Evolutionary conservation across 2,113 vertebrate genomes (phyloP), one percentile per base, ranked within the genome.

Genomic region (Heteronetta atricapilla): DNA sequence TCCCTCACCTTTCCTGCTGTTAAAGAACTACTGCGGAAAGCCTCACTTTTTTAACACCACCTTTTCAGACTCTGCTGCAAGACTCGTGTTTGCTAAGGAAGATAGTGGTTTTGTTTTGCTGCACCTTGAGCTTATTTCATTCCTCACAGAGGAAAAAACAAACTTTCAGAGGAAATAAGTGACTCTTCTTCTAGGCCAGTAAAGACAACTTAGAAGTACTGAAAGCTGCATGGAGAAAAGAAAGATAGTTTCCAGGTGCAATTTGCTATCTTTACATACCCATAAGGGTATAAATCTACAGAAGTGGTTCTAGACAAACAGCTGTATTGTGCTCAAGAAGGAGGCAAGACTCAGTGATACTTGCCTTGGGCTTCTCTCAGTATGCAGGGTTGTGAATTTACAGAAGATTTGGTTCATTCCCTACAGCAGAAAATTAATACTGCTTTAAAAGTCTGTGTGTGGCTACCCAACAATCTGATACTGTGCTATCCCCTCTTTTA

Each of bases 81-180:
- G 26, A 55, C 23, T 14, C 15, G 20, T 46, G 34, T 25, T 36
- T n/a, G 4, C 10, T 22, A 63, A 33, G 7, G 5, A 22, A 10
- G 21, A 42, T 52, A 20, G 33, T 11, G 23, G 8, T 10, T 3
- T 33, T 6, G 20, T 8, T 5, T 4, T 6, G 5, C 21, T 0
- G 0, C 33, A 84, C 40, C 19, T 0, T 5, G 19, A 77, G 25
- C 36, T 56, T 62, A 46, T 88, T 86, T 52, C 1, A 38, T 34
- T 82, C 38, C n/a, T 89, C 23, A 26, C 50, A 14, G 11, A 68
- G 52, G 13, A 52, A 23, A 44, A 12, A 9, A 20, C 40, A 36
- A 10, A 2, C 7, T 74, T 25, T 67, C 52, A 89, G 53, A 62
- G 34, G 40, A 59, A 76, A 15, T 3, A 74, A 33, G 31, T 5